Evolutionary conservation across 1,140 invertebrate species (phyloP).

Genomic region (Oppia nitens): DNA sequence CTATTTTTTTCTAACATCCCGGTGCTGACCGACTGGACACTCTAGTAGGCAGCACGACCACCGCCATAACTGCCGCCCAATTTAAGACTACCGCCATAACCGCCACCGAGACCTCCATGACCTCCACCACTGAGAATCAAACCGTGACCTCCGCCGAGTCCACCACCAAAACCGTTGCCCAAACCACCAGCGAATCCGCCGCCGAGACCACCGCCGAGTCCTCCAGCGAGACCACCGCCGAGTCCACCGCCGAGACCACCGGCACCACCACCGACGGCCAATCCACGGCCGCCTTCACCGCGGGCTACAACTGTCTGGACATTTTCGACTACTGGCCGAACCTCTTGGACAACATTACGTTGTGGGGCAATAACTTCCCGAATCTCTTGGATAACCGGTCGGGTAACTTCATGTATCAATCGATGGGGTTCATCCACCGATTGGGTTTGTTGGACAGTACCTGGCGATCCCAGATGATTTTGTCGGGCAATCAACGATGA

Average conservation of each 20-base stretch:
- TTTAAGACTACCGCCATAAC: neutral
- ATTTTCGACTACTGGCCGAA: constrained; percentile 4
- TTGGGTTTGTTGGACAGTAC: neutral
- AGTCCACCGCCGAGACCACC: neutral
- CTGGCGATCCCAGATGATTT: neutral
- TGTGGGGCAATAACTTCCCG: constrained; percentile 6
- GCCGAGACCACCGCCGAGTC: neutral
- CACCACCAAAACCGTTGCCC: too few species aligned
- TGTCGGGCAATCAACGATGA: neutral
- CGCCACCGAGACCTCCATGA: too few species aligned
- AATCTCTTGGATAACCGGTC: neutral
- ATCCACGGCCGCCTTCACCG: neutral
- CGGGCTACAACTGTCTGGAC: constrained; percentile 9
- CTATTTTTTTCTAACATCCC: too few species aligned
- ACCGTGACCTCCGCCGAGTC: too few species aligned
- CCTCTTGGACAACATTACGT: constrained; percentile 4
- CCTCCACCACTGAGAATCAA: too few species aligned
- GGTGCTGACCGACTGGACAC: too few species aligned
- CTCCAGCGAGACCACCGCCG: neutral
- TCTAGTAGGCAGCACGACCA: too few species aligned
- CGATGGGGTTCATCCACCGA: neutral
- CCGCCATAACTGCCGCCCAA: too few species aligned
- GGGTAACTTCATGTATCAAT: neutral
- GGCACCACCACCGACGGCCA: neutral
- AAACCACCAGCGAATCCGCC: too few species aligned